Percentiles rank a stretch among this genome's conserved stretches.
Conservation (phyloP, 1,140 invertebrate species). For the Zaprionus inermis region DNA sequence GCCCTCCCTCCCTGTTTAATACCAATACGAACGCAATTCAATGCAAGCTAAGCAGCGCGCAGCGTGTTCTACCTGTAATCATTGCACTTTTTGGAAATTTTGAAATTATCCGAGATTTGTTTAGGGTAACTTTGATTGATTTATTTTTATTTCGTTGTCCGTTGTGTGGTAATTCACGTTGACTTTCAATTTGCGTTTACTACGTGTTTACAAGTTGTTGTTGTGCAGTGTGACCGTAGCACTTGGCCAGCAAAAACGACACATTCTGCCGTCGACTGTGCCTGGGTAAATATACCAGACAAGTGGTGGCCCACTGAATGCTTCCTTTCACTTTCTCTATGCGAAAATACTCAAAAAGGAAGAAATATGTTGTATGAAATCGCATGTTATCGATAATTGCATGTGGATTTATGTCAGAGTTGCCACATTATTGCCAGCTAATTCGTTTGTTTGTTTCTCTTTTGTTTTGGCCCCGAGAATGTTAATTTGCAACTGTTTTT, state of each 20-base stretch:
- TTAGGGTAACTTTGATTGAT: not conserved
- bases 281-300: constrained; percentile 3
- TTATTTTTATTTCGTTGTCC: constrained; percentile 8
- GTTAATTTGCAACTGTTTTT: constrained; percentile 61
- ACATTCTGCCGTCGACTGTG: not conserved
- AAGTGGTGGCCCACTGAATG: not conserved
- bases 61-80: constrained; percentile 18
- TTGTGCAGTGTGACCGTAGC: constrained; percentile 35
- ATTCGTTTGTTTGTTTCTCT: constrained; percentile 29
- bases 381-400: constrained; percentile 34
- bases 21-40: constrained; percentile 19
- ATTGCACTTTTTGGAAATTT: constrained; percentile 21
- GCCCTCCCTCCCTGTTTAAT: constrained; percentile 1
- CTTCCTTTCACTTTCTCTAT: constrained; percentile 12
- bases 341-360: constrained; percentile 6
- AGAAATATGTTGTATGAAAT: not conserved
- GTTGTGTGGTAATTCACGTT: constrained; percentile 18
- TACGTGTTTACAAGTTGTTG: constrained; percentile 59
- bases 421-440: constrained; percentile 13
- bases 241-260: constrained; percentile 4
- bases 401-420: constrained; percentile 11
- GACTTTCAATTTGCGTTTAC: constrained; percentile 49
- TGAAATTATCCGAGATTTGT: constrained; percentile 2
- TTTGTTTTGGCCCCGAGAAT: constrained; percentile 26
- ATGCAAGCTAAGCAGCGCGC: not conserved